Base-by-base conservation (phyloP, 2,888 invertebrate species). In the Pantelozetes paolii region DNA sequence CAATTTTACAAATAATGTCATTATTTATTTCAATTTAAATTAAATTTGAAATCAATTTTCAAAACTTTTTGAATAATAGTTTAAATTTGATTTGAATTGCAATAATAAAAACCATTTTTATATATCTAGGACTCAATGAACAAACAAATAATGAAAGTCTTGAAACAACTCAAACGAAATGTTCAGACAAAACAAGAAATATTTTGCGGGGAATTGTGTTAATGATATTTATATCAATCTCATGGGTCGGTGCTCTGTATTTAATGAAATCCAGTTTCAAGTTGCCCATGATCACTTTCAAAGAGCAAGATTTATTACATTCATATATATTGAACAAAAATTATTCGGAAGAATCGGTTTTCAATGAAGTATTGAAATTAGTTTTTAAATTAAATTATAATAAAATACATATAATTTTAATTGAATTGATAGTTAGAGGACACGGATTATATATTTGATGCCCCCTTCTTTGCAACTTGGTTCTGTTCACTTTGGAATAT, bases 391-490 rank as follows among this genome's bases (percentile, higher is more conserved):
- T n/a, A n/a, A n/a, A n/a, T n/a, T n/a, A n/a, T n/a, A n/a, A n/a
- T n/a, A n/a, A n/a, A n/a, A n/a, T n/a, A n/a, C n/a, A n/a, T n/a
- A n/a, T n/a, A n/a, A n/a, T n/a, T n/a, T n/a, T n/a, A n/a, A n/a
- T n/a, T n/a, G n/a, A n/a, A 62, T 62, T 32, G 30, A 36, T 23
- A 70, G 18, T 70, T 42, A 48, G 57, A 59, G 28, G 32, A 73
- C 11, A 23, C 23, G 23, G 71, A 42, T 28, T 30, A 26, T 8
- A 70, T 30, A 57, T 73, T 75, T 30, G 74, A 91, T 83, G 94
- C 95, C 15, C 94, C 95, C 73, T 94, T 95, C 84, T 93, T 95
- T 84, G 92, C 94, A 9, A 92, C 94, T 36, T 96, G 95, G 93
- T 93, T 94, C 83, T 90, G 90, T 82, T 93, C 94, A 70, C 91